These are phyloP conservation scores for Paramormyrops kingsleyae DNA, from an alignment of 2,113 vertebrate species.

Conservation along the genomic window DNA sequence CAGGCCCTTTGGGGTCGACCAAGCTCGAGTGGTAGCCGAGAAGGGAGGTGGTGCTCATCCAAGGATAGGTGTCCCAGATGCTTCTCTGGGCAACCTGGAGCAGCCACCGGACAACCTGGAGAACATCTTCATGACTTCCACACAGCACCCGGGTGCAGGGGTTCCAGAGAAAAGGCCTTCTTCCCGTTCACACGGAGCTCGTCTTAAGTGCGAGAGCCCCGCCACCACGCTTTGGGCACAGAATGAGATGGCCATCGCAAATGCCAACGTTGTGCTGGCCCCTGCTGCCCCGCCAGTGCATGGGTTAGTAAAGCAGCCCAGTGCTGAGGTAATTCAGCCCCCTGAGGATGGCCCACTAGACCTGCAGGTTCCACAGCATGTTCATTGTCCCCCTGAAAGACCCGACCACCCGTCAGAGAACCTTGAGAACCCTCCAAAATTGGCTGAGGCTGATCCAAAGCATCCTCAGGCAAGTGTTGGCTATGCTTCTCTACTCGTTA, in stretches of 20 bases:
- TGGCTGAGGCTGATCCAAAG: slow-evolving; percentile 66
- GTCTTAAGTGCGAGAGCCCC: slow-evolving; percentile 84
- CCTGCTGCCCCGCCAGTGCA: slow-evolving; percentile 82
- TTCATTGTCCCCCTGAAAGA: slow-evolving; percentile 23
- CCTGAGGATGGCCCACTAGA: slow-evolving; percentile 68
- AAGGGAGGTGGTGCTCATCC: slow-evolving; percentile 43
- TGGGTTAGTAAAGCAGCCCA: slow-evolving; percentile 64
- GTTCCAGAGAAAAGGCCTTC: slow-evolving; percentile 49
- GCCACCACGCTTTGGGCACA: slow-evolving; percentile 94
- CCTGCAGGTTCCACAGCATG: slow-evolving; percentile 41
- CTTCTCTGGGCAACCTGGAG: slow-evolving; percentile 79
- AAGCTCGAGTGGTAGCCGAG: slow-evolving; percentile 79
- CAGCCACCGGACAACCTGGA: slow-evolving; percentile 95
- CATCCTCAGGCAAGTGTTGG: slow-evolving; percentile 74
- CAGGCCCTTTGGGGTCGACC: slow-evolving; percentile 74
- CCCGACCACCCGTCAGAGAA: slow-evolving; percentile 73
- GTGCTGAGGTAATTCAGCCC: slow-evolving; percentile 75
- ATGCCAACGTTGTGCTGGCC: slow-evolving; percentile 78
- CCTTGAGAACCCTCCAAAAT: slow-evolving; percentile 88
- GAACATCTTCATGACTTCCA: slow-evolving; percentile 64
- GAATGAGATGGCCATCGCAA: slow-evolving; percentile 74
- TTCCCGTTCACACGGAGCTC: slow-evolving; percentile 65
- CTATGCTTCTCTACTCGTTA: slow-evolving; percentile 78
- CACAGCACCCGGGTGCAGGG: slow-evolving; percentile 39
- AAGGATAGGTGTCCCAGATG: slow-evolving; percentile 20